Conservation (phyloP, 2,113 vertebrate species). For the Poeciliopsis prolifica region DNA sequence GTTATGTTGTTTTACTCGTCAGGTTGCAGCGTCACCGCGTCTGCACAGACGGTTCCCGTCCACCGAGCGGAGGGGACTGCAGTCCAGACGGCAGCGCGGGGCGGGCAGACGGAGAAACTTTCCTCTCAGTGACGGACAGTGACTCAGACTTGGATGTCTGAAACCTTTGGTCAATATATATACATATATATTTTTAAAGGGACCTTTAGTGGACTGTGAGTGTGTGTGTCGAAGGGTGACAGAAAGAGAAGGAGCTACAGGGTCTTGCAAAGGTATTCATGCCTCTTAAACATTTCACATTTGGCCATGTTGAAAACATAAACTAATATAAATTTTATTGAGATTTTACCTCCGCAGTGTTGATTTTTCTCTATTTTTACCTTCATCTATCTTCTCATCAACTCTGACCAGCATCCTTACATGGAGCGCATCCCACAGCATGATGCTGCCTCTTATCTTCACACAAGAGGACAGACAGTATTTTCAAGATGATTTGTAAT, state of each 20-base stretch:
- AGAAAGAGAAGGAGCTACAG: background rate
- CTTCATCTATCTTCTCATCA: background rate
- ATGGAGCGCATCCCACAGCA: background rate
- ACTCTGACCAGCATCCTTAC: background rate
- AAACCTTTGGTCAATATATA: slow-evolving; percentile 49
- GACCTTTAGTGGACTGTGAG: slow-evolving; percentile 21
- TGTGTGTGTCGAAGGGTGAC: background rate
- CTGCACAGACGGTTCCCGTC: slow-evolving; percentile 84
- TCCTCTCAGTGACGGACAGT: slow-evolving; percentile 95
- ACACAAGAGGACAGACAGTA: background rate
- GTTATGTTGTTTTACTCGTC: background rate
- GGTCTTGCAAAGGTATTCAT: too few species aligned
- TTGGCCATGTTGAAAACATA: too few species aligned
- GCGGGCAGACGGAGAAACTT: slow-evolving; percentile 87
- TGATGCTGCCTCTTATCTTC: background rate
- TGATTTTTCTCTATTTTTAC: background rate
- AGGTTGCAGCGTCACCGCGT: slow-evolving; percentile 93
- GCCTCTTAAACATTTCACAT: too few species aligned
- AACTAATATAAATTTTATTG: too few species aligned
- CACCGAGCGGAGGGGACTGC: slow-evolving; percentile 87
- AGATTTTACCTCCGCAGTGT: too few species aligned
- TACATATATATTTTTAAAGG: background rate
- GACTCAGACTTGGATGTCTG: slow-evolving; percentile 98
- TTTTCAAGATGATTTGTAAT: background rate
- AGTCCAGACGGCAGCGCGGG: slow-evolving; percentile 88